Percentiles rank a stretch among this genome's conserved stretches.
Conservation (phyloP, 2,113 vertebrate genomes). For the human (Homo sapiens) region GRCh38 chr1:154659001-154659500, state of each 20-base stretch:
- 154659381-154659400: not conserved
- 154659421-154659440: not conserved
- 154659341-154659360: not conserved
- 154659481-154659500: not conserved
- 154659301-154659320: not conserved
- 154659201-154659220: not conserved
- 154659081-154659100: no score
- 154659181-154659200: not conserved
- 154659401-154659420: not conserved
- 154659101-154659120: no score
- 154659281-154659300: not conserved
- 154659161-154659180: not conserved
- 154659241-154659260: not conserved
- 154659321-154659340: not conserved
- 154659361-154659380: not conserved
- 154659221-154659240: not conserved
- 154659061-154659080: no score
- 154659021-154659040: no score
- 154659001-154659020: no score
- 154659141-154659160: no score
- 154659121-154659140: no score
- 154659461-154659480: not conserved
- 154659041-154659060: no score
- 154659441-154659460: not conserved
- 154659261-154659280: not conserved